phyloP scores from a whole-genome alignment of 2,888 invertebrate genomes.

The Ligdia adustata region DNA sequence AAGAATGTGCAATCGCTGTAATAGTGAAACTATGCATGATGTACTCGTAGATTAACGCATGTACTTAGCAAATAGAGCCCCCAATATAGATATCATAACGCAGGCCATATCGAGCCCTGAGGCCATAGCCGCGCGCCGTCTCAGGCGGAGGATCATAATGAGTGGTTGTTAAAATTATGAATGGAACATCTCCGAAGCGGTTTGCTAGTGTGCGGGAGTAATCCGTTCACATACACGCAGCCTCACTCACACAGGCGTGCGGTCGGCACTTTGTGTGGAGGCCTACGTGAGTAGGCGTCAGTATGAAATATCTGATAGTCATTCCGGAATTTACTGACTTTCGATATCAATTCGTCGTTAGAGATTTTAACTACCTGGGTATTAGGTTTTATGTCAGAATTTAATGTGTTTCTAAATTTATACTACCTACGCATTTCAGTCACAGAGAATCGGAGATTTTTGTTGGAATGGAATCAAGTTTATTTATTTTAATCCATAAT shows the following conservation, averaged over 20 bases:
- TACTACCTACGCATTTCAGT: too few species aligned
- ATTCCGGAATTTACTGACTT: slow-evolving; percentile 40
- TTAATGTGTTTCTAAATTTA: too few species aligned
- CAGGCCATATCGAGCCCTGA: slow-evolving; percentile 54
- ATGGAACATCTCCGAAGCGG: slow-evolving; percentile 68
- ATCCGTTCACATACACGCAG: slow-evolving; percentile 33
- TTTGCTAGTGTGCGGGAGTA: slow-evolving; percentile 48
- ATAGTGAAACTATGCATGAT: background rate
- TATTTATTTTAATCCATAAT: too few species aligned
- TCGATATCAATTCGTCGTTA: slow-evolving; percentile 24
- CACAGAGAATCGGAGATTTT: too few species aligned
- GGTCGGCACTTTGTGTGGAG: slow-evolving; percentile 36
- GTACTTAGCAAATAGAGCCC: slow-evolving; percentile 26
- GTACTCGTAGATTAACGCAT: background rate
- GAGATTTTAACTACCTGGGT: slow-evolving; percentile 12
- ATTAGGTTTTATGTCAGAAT: too few species aligned
- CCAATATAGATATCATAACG: slow-evolving; percentile 33
- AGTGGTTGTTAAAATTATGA: slow-evolving; percentile 81
- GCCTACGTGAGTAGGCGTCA: slow-evolving; percentile 44
- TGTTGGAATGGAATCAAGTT: too few species aligned
- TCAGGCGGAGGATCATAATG: slow-evolving; percentile 64
- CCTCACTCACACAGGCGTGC: slow-evolving; percentile 42
- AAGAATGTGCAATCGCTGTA: background rate
- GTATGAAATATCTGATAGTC: slow-evolving; percentile 42
- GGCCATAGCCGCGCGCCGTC: slow-evolving; percentile 57